phyloP scores from a whole-genome alignment of 1,140 invertebrate species.

The Ceratina australensis region DNA sequence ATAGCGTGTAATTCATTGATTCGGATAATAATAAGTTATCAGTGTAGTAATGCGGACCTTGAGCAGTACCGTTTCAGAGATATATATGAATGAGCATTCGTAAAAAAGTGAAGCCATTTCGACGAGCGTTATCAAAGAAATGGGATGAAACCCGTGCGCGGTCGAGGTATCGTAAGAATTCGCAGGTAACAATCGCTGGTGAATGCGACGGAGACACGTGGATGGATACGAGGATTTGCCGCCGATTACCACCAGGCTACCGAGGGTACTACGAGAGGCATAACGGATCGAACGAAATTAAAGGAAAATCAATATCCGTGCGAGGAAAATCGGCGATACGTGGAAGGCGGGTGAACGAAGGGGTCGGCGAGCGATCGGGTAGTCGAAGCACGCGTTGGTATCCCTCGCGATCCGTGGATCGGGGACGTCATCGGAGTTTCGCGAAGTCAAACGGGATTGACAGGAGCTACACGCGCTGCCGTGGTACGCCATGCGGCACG shows the following conservation, averaged over 20 bases:
- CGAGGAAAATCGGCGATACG: conserved; percentile 17
- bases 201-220: conserved; percentile 9
- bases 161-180: conserved; percentile 5
- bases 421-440: neutral
- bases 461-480: conserved; percentile 31
- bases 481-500: conserved; percentile 43
- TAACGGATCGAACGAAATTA: conserved; percentile 27
- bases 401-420: conserved; percentile 8
- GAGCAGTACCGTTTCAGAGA: neutral
- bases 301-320: conserved; percentile 53
- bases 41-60: conserved; percentile 1
- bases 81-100: conserved; percentile 1
- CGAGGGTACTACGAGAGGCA: conserved; percentile 1
- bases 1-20: neutral
- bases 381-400: neutral
- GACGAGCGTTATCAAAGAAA: neutral
- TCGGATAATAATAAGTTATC: conserved; percentile 11
- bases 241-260: neutral
- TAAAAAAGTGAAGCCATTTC: neutral
- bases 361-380: conserved; percentile 4
- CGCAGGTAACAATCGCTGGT: neutral
- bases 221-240: neutral
- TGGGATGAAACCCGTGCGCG: neutral
- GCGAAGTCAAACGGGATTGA: conserved; percentile 23
- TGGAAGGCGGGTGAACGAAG: neutral